Evolutionary conservation across 2,888 invertebrate genomes (phyloP).

Genomic region (Amphipoea lucens): DNA sequence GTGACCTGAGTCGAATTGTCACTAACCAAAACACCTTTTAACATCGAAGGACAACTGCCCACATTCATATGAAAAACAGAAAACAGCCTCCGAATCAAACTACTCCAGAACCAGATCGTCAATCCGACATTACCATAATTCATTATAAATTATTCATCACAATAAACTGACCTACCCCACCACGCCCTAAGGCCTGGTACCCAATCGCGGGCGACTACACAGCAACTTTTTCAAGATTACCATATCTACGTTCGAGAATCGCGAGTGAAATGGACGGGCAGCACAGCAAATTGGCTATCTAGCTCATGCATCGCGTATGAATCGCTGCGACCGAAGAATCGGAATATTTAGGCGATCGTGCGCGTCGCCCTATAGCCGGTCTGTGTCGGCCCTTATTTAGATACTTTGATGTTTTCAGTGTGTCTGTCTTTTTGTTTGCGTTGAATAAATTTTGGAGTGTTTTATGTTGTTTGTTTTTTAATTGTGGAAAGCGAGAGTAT

Average conservation of each 20-base stretch:
- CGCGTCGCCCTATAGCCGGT: slow-evolving; percentile 73
- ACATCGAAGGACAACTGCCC: slow-evolving; percentile 17
- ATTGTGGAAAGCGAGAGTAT: slow-evolving; percentile 37
- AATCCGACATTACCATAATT: slow-evolving; percentile 76
- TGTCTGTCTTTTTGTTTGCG: slow-evolving; percentile 54
- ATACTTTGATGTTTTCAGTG: slow-evolving; percentile 68
- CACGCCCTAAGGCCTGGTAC: slow-evolving; percentile 63
- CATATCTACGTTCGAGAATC: slow-evolving; percentile 85
- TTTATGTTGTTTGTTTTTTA: slow-evolving; percentile 58
- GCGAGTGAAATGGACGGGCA: slow-evolving; percentile 68
- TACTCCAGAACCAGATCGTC: slow-evolving; percentile 63
- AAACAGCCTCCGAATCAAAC: slow-evolving; percentile 45
- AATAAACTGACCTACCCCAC: slow-evolving; percentile 75
- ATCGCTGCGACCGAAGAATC: slow-evolving; percentile 71
- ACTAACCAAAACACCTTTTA: slow-evolving; percentile 5
- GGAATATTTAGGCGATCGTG: slow-evolving; percentile 84
- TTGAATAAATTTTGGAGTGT: slow-evolving; percentile 57
- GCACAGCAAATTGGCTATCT: slow-evolving; percentile 85
- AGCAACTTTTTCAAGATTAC: slow-evolving; percentile 83
- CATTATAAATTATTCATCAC: slow-evolving; percentile 77
- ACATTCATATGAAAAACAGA: slow-evolving; percentile 34
- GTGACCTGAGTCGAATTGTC: not conserved
- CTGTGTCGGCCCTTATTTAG: slow-evolving; percentile 80
- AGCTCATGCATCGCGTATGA: slow-evolving; percentile 83
- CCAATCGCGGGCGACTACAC: slow-evolving; percentile 65